A percentile compares a stretch with the other conserved stretches of the same genome.
These are phyloP conservation scores for Mythimna lalbum DNA, from an alignment of 2,888 invertebrate genomes.

Conservation along the genomic window DNA sequence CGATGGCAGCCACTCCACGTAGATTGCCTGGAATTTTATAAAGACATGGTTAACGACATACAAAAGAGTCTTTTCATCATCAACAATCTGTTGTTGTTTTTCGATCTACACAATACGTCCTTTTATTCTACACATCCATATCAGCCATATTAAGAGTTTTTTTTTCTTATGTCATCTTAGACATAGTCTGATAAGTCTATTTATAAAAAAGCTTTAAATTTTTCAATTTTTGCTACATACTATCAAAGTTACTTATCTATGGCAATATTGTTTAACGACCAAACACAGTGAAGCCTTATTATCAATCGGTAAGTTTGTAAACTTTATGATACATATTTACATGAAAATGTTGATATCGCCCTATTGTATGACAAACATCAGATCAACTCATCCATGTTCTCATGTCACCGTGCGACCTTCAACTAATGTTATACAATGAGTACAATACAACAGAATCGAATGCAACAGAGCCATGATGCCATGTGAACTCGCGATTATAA, in stretches of 20 bases:
- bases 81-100: not conserved
- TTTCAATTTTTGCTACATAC: not conserved
- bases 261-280: not conserved
- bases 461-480: not conserved
- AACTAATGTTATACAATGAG: slow-evolving; percentile 3
- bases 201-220: not conserved
- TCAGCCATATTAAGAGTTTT: not conserved
- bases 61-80: not conserved
- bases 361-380: slow-evolving; percentile 8
- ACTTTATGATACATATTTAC: not conserved
- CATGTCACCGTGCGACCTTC: slow-evolving; percentile 32
- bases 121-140: not conserved
- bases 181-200: not conserved
- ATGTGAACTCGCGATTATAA: not conserved
- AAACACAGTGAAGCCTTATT: not conserved
- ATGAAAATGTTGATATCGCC: slow-evolving; percentile 15
- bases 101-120: not conserved
- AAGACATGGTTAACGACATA: not conserved
- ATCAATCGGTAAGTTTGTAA: not conserved
- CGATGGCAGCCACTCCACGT: slow-evolving; percentile 89
- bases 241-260: not conserved
- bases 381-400: slow-evolving; percentile 7
- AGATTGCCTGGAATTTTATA: slow-evolving; percentile 81
- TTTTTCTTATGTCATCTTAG: not conserved
- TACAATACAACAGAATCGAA: slow-evolving; percentile 11